A percentile compares a stretch with the other conserved stretches of the same genome.
phyloP scores from a whole-genome alignment of 2,888 invertebrate genomes.

The Mimachlamys varia region DNA sequence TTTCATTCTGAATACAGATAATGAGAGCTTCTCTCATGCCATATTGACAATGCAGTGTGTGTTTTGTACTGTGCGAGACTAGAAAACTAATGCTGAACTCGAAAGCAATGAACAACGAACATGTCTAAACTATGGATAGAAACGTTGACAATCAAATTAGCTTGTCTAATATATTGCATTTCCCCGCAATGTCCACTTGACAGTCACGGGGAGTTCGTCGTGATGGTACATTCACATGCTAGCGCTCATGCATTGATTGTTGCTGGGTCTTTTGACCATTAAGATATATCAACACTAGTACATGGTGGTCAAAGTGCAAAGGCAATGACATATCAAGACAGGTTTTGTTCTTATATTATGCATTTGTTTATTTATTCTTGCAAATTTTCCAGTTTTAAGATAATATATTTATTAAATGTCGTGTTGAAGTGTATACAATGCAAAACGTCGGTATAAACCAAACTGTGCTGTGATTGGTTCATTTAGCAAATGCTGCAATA shows the following conservation, averaged over 20 bases:
- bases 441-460: too few relatives aligned
- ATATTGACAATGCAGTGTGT: neutral
- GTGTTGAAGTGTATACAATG: too few relatives aligned
- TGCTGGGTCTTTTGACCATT: neutral
- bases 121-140: neutral
- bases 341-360: too few relatives aligned
- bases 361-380: too few relatives aligned
- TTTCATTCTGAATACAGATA: neutral
- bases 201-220: neutral
- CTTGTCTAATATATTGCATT: neutral
- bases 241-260: neutral
- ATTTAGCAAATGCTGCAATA: too few relatives aligned
- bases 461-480: too few relatives aligned
- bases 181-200: neutral
- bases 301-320: too few relatives aligned
- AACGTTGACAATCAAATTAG: neutral
- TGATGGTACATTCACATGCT: neutral
- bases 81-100: neutral
- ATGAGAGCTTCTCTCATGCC: neutral
- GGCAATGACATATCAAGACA: too few relatives aligned
- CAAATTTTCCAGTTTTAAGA: too few relatives aligned
- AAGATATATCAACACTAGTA: too few relatives aligned
- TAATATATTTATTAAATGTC: too few relatives aligned
- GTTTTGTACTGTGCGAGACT: neutral
- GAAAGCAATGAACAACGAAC: neutral